Base-by-base conservation (phyloP, 2,797 vertebrate genomes). In the Esox masquinongy region DNA sequence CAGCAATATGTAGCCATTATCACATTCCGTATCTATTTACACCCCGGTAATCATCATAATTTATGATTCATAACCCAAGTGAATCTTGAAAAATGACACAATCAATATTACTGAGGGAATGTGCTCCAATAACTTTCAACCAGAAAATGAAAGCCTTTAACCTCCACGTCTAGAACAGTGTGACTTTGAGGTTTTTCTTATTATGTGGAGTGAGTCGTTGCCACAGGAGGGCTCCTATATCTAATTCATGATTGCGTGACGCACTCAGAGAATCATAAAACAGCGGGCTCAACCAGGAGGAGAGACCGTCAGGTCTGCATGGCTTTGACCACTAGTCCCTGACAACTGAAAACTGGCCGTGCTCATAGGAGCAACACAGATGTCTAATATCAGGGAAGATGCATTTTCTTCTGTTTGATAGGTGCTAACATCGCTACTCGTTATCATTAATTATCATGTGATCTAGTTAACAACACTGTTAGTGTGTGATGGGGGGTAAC, bases 151-250 rank as follows among this genome's bases (percentile, higher is more conserved):
- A 66, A 66, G 14, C 26, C 26, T 31, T 66, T 31, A 31, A 66
- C 63, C 63, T 6, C 17, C 63, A 66, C 0, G 6, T 66, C 29
- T 66, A 31, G 63, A 26, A 29, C 63, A 66, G 63, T 17, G 16
- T 29, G 24, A 11, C 19, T 56, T 63, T 24, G 24, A 63, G 22
- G 12, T 66, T 66, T 16, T 66, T 5, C 15, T 29, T 16, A 29
- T 29, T 34, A 34, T 34, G 64, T 36, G 64, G 64, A 67, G 63
- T 31, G 29, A 34, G 29, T 14, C 2, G 64, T 16, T 67, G 64
- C 34, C 26, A 67, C 64, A 67, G 64, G 64, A 67, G 64, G 15
- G 17, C 64, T 31, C 56, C 15, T 67, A 31, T 31, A 67, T 67
- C 29, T 36, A 67, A 67, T 67, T 67, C 64, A 66, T 66, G 63